Evolutionary conservation across 2,797 vertebrate genomes (phyloP), one percentile per base, ranked within the genome.

Genomic region (Botia kubotai): DNA sequence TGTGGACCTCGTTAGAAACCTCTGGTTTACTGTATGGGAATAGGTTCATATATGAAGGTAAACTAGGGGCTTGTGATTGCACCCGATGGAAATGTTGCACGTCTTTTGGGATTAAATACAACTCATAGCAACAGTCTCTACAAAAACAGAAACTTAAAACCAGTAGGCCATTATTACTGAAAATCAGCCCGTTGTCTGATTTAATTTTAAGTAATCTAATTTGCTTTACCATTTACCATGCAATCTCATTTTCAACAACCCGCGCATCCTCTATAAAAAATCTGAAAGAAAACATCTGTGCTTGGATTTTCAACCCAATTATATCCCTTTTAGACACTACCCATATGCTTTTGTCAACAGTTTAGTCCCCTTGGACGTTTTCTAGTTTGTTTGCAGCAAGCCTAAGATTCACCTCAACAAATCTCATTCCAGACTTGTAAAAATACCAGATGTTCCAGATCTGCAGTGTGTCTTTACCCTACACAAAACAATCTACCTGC

Each of bases 311-410:
- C 69, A 68, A 79, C 76, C 86, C 82, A 63, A 75, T 84, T 72
- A 85, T 71, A 82, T 72, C 43, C 72, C 46, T 72, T 86, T 86
- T 83, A 84, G 77, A 82, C 72, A 62, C n/a, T 21, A 72, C 55
- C 82, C 85, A 86, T 87, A 86, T 89, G 86, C 60, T 81, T 85
- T 79, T 82, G 73, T 83, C 68, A 81, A 81, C 33, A 63, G 70
- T 82, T 77, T 86, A 82, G 63, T 85, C 86, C 80, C 85, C 23
- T 55, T 39, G 72, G 86, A 80, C 69, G 3, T 33, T 72, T 23
- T 55, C 53, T 19, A 26, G 11, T 70, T 81, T 53, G 55, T 78
- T 75, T 53, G 72, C 36, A 11, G 19, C 58, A 67, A 50, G 19
- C 46, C 58, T 62, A 69, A 10, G 74, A 83, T 77, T 36, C 80